These are phyloP conservation scores for Trichonephila inaurata DNA, from an alignment of 1,140 invertebrate genomes.

Conservation along the genomic window DNA sequence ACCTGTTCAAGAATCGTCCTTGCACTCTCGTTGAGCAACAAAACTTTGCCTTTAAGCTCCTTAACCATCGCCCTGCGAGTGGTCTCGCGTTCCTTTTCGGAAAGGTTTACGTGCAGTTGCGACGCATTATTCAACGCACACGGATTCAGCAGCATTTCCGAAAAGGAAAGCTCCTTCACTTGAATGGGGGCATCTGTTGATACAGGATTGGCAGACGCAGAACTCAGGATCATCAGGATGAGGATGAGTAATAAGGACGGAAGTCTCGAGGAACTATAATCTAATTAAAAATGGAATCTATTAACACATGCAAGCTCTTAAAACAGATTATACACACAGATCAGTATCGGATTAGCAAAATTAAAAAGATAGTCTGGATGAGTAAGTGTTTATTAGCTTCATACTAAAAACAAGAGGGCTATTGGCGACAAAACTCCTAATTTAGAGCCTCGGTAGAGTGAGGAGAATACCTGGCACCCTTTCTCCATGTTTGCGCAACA, in stretches of 20 bases:
- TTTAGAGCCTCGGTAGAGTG: too few species aligned
- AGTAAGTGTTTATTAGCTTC: too few species aligned
- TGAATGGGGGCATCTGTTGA: neutral
- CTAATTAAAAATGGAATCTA: neutral
- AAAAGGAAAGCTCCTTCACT: constrained; percentile 28
- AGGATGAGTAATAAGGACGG: neutral
- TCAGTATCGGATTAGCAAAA: too few species aligned
- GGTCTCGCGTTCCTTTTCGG: neutral
- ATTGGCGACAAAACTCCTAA: too few species aligned
- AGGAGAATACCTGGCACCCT: too few species aligned
- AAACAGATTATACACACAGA: too few species aligned
- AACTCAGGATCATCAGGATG: neutral
- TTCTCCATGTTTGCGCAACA: too few species aligned
- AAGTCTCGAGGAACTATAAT: too few species aligned
- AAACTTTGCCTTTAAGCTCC: constrained; percentile 40
- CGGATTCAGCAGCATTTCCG: constrained; percentile 60
- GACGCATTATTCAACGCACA: constrained; percentile 18
- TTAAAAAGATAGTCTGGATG: too few species aligned
- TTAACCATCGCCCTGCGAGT: neutral
- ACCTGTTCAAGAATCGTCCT: constrained; percentile 52
- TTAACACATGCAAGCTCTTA: too few species aligned
- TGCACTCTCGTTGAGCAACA: constrained; percentile 48
- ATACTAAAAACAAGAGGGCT: too few species aligned
- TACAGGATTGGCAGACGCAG: constrained; percentile 3
- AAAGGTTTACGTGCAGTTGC: neutral